A percentile compares a stretch with the other conserved stretches of the same genome.
Conservation (phyloP, 2,113 vertebrate genomes). For the Stegostoma tigrinum region DNA sequence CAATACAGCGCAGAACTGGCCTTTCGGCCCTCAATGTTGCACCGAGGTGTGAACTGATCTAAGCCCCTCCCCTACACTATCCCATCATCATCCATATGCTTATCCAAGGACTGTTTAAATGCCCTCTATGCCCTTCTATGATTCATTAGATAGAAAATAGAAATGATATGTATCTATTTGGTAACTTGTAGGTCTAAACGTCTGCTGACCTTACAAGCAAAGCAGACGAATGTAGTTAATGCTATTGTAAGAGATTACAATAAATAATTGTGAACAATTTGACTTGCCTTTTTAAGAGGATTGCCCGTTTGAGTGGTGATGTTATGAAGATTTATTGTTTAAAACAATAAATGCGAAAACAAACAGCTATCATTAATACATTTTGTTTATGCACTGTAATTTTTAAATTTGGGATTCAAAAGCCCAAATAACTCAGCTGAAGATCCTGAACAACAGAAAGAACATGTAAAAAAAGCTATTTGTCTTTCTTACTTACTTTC, state of each 20-base stretch:
- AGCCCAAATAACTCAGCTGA: conserved; percentile 21
- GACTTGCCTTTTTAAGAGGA: not conserved
- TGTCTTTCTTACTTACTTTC: conserved; percentile 71
- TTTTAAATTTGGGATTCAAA: not conserved
- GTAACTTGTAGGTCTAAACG: not conserved
- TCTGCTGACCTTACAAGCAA: not conserved
- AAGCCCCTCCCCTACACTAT: too few species aligned
- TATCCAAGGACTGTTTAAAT: too few species aligned
- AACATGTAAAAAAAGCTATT: conserved; percentile 35
- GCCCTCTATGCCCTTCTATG: too few species aligned
- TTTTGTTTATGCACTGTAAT: not conserved
- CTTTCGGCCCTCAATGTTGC: too few species aligned
- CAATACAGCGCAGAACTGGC: too few species aligned
- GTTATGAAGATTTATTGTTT: not conserved
- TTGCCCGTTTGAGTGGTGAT: not conserved
- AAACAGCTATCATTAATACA: not conserved
- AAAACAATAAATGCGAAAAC: not conserved
- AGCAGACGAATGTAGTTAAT: not conserved
- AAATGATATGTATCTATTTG: not conserved
- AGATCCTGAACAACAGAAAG: not conserved
- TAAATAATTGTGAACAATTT: not conserved
- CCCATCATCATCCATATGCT: too few species aligned
- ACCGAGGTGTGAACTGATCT: too few species aligned
- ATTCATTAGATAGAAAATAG: not conserved
- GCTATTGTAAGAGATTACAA: not conserved